Base-by-base conservation (phyloP, 2,113 vertebrate genomes). In the Chionis minor region DNA sequence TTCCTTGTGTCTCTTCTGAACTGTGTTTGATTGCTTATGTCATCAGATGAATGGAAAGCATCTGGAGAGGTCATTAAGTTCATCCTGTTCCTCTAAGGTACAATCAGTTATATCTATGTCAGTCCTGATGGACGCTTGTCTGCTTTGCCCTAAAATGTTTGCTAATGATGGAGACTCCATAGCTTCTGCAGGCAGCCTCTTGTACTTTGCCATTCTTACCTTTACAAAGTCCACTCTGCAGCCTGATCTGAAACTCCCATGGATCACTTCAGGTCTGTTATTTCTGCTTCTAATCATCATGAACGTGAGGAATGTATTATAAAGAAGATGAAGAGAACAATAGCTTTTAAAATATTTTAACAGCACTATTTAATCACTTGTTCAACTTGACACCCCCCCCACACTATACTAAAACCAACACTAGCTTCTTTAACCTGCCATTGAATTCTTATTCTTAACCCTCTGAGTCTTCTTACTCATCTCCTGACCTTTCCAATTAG, bases 341-440 rank as follows among this genome's bases (percentile, higher is more conserved):
- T 49, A 71, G 3, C 2, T 82, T 75, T 94, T 59, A 2, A 12
- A 79, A 23, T 85, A 90, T 88, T 84, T 87, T 62, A 85, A 38
- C n/a, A 45, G 7, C 12, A 52, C 15, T 71, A 42, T 79, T 85
- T 67, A 78, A 55, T 3, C 3, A 3, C 15, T 63, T 3, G 0
- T 51, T 88, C 47, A 82, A 28, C 7, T 3, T 4, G 1, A 1
- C 11, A 18, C 47, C 38, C 12, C 7, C 4, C 9, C 3, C 12
- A 4, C 23, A 49, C 1, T 14, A n/a, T 24, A 67, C 15, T 74
- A 66, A 84, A 91, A 42, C 2, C 9, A 62, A 20, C 0, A 3
- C 16, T 42, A 28, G 4, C 47, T 92, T 92, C 16, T 92, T 79
- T 90, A 75, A 72, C 14, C 6, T 63, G 4, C 4, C 26, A 58